Percentiles rank a stretch among this genome's conserved stretches.
Evolutionary conservation across 1,140 invertebrate genomes (phyloP).

Genomic region (Bombus terrestris): DNA sequence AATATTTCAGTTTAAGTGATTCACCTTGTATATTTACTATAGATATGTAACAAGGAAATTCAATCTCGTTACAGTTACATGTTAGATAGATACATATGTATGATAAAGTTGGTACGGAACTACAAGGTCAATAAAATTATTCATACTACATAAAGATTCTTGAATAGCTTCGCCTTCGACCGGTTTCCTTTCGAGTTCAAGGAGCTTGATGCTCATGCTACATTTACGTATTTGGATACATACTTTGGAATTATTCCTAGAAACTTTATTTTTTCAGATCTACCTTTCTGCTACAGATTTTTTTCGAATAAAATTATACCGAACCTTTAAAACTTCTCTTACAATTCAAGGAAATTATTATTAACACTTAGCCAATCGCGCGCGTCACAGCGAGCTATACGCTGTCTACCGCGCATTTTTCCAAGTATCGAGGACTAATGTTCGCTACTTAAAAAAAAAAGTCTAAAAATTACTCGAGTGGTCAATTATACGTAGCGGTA

Average conservation of each 20-base stretch:
- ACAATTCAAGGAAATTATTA: not conserved
- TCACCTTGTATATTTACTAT: not conserved
- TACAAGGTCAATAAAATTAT: constrained; percentile 39
- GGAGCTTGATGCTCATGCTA: not conserved
- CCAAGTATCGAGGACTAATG: too few relatives aligned
- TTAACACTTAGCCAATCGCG: too few relatives aligned
- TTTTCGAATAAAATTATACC: not conserved
- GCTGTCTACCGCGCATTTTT: too few relatives aligned
- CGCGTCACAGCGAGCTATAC: too few relatives aligned
- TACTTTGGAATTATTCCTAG: not conserved
- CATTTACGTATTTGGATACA: not conserved
- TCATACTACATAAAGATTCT: constrained; percentile 6
- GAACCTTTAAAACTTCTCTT: too few relatives aligned
- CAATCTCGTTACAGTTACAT: not conserved
- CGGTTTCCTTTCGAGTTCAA: constrained; percentile 12
- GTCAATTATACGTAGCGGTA: too few relatives aligned
- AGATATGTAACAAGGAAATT: constrained; percentile 16
- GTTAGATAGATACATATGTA: not conserved
- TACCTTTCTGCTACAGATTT: not conserved
- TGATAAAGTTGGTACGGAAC: not conserved
- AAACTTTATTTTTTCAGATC: not conserved
- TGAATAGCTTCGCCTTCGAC: not conserved
- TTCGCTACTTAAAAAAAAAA: too few relatives aligned
- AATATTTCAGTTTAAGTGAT: too few relatives aligned
- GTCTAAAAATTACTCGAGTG: too few relatives aligned